Evolutionary conservation across 2,888 invertebrate genomes (phyloP).

Genomic region (Hartigia nigra): DNA sequence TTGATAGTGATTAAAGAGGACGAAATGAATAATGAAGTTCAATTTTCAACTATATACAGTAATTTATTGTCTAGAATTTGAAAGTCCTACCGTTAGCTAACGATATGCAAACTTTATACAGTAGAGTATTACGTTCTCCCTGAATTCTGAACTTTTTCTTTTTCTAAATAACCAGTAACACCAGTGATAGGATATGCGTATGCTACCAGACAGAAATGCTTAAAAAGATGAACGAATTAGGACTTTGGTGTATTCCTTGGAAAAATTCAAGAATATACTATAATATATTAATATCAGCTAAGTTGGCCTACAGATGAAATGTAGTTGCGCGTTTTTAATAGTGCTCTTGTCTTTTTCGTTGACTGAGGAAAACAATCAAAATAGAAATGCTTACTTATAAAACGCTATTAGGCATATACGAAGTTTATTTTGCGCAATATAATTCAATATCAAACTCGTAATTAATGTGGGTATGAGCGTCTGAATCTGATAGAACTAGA

Average conservation of each 20-base stretch:
- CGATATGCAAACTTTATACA: background rate
- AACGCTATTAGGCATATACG: background rate
- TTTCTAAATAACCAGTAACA: background rate
- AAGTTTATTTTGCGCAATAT: background rate
- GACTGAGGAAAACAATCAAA: background rate
- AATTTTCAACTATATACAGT: conserved; percentile 9
- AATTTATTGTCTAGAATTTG: conserved; percentile 9
- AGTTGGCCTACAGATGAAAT: background rate
- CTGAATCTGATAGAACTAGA: background rate
- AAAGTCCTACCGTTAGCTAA: background rate
- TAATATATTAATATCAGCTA: background rate
- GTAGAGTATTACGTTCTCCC: background rate
- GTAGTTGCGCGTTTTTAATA: background rate
- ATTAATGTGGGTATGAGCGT: background rate
- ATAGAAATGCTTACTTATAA: background rate
- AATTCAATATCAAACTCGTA: background rate
- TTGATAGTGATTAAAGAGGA: background rate
- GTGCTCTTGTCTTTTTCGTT: background rate
- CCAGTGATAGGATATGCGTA: background rate
- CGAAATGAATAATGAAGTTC: conserved; percentile 9
- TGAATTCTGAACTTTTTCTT: background rate
- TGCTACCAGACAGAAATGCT: background rate
- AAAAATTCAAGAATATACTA: background rate
- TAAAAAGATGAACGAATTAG: background rate
- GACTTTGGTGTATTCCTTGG: background rate